phyloP scores from a whole-genome alignment of 2,888 invertebrate species.

The Apodemia arnacis region DNA sequence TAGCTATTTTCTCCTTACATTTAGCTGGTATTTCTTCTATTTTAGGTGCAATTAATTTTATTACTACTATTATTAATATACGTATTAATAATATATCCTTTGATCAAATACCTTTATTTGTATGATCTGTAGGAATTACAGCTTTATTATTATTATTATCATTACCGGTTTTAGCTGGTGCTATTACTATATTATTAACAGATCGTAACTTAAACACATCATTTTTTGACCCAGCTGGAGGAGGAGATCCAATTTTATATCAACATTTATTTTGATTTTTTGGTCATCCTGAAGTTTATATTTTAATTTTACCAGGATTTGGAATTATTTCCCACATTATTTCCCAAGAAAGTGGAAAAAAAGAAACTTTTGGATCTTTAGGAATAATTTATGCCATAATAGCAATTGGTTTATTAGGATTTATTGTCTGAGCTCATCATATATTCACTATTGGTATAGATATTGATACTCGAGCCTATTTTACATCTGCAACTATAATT shows the following conservation, averaged over 20 bases:
- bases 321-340: conserved; percentile 98
- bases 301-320: conserved; percentile 99
- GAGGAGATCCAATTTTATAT: conserved; percentile 98
- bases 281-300: conserved; percentile 99
- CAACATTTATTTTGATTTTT: conserved; percentile 99
- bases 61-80: conserved; percentile 98
- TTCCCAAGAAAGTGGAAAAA: conserved; percentile 97
- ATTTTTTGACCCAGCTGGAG: conserved; percentile 98
- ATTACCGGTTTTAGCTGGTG: conserved; percentile 96
- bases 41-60: conserved; percentile 98
- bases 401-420: conserved; percentile 98
- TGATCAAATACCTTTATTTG: conserved; percentile 97
- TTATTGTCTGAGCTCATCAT: conserved; percentile 99
- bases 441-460: conserved; percentile 95
- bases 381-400: conserved; percentile 99
- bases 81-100: conserved; percentile 94
- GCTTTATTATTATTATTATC: conserved; percentile 95
- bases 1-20: conserved; percentile 98
- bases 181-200: conserved; percentile 92
- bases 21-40: conserved; percentile 98
- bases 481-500: conserved; percentile 99
- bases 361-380: conserved; percentile 97
- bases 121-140: conserved; percentile 96
- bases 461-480: not conserved
- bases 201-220: conserved; percentile 98